phyloP scores from a whole-genome alignment of 1,140 invertebrate genomes.

The Drosophila pseudoobscura region DNA sequence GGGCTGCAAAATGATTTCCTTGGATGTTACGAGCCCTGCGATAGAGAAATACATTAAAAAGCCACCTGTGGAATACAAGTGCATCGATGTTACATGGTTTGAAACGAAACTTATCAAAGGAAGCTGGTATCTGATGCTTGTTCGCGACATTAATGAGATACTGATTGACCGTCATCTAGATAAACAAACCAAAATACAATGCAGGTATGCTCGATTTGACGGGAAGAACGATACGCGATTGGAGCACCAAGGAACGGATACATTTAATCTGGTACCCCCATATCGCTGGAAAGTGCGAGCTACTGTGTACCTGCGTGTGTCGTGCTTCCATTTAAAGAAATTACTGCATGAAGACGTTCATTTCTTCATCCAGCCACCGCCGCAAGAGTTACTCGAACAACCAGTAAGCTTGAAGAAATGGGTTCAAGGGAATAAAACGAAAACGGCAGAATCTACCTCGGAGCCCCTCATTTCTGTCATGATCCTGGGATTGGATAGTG shows the following conservation, averaged over 20 bases:
- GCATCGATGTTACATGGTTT: conserved; percentile 18
- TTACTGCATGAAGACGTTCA: conserved; percentile 19
- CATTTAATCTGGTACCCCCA: too few species aligned
- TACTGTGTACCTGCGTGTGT: conserved; percentile 4
- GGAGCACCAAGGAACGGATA: too few species aligned
- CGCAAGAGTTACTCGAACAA: not conserved
- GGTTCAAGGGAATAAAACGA: not conserved
- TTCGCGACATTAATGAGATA: conserved; percentile 1
- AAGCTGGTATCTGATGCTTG: too few species aligned
- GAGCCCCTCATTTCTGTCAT: conserved; percentile 26
- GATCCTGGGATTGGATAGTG: conserved; percentile 38
- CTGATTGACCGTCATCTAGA: not conserved
- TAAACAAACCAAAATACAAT: not conserved
- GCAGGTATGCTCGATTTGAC: not conserved
- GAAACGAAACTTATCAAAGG: not conserved
- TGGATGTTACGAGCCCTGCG: conserved; percentile 32
- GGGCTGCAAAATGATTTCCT: conserved; percentile 30
- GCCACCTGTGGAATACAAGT: not conserved
- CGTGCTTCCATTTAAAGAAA: not conserved
- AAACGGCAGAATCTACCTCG: too few species aligned
- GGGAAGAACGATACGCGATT: too few species aligned
- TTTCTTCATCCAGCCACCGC: conserved; percentile 32
- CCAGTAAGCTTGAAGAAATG: not conserved
- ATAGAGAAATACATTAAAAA: conserved; percentile 6
- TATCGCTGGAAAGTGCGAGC: too few species aligned